Conservation (phyloP, 2,888 invertebrate species). For the Conops quadrifasciatus region DNA sequence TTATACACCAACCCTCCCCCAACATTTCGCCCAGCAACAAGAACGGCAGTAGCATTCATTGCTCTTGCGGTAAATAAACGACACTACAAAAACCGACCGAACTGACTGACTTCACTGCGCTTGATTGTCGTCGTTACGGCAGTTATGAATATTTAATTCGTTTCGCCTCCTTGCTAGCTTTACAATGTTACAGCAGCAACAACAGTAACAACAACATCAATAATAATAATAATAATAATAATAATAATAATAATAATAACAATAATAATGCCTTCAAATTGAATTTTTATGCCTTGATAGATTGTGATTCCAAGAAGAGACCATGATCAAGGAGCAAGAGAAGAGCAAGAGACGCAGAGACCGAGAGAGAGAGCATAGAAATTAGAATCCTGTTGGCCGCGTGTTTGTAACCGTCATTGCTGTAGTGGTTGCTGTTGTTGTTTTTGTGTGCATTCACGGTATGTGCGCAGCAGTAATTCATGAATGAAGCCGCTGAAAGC, state of each 20-base stretch:
- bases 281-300: slow-evolving; percentile 34
- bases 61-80: slow-evolving; percentile 7
- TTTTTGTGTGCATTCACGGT: slow-evolving; percentile 3
- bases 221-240: slow-evolving; percentile 22
- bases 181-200: slow-evolving; percentile 30
- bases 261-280: slow-evolving; percentile 38
- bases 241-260: slow-evolving; percentile 17
- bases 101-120: not conserved
- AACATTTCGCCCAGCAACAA: not conserved
- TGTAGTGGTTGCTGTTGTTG: slow-evolving; percentile 36
- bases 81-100: not conserved
- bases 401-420: slow-evolving; percentile 35
- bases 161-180: slow-evolving; percentile 26
- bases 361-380: not conserved
- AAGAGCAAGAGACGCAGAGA: no score
- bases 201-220: slow-evolving; percentile 23
- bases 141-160: slow-evolving; percentile 61
- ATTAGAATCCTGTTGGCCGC: slow-evolving; percentile 33
- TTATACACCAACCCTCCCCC: slow-evolving; percentile 14
- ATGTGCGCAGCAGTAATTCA: not conserved
- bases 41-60: slow-evolving; percentile 1
- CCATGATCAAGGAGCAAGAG: not conserved
- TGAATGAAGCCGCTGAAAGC: no score
- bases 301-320: slow-evolving; percentile 17
- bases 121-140: slow-evolving; percentile 39